Base-by-base conservation (phyloP, 1,140 invertebrate species). In the Drosophila bipectinata region DNA sequence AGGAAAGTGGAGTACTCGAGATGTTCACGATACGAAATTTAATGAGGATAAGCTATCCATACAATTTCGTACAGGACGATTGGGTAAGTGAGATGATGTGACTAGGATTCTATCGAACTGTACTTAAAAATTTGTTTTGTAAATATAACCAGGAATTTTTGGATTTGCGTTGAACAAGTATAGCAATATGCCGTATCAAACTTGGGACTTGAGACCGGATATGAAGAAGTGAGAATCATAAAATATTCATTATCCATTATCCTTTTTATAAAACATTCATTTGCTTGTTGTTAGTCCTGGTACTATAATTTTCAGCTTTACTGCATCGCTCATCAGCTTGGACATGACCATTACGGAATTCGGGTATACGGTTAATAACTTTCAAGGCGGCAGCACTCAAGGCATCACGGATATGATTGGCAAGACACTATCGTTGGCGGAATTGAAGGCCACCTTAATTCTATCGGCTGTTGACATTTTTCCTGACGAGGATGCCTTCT, bases 391-490 rank as follows among this genome's bases (percentile, higher is more conserved):
- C 61, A 85, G 79, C 41, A 91, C 91, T 5, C 71, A 79, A 10
- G 61, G 69, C 14, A 80, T 92, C 2, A 90, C 77, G 49, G 81
- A 82, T 1, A 90, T 91, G 79, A 69, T 92, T 12, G 91, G 91
- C n/a, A 87, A 87, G 47, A 91, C 89, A 0, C 8, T 91, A 1
- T 90, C 87, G 1, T 55, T 92, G 9, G 12, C 72, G 7, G 85
- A 91, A 28, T 61, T 92, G 0, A 92, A 85, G 64, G 74, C 81
- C n/a, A 90, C 71, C 0, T 68, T 92, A 1, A 90, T 88, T 3
- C 57, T 80, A 0, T 88, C 90, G 5, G 97, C 97, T n/a, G 94
- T 98, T 37, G 97, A 98, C 90, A 92, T 98, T n/a, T 98, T 98
- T 91, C 97, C 97, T 0, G 95, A 95, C 61, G 94, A 95, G 64